These are phyloP conservation scores for Aptenodytes forsteri DNA, from an alignment of 2,113 vertebrate species.

Conservation along the genomic window DNA sequence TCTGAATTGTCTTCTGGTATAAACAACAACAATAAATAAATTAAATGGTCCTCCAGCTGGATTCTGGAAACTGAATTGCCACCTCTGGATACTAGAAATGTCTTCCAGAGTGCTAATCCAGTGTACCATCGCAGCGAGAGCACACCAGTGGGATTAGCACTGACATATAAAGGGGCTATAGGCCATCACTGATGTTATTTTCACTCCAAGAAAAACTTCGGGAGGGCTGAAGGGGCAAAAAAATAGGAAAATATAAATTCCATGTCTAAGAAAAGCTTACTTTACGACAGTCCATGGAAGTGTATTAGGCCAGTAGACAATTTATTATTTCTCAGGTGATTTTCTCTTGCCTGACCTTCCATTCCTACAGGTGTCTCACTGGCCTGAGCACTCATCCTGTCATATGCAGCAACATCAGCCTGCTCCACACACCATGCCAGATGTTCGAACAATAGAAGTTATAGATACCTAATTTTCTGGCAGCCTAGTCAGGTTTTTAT, in stretches of 20 bases:
- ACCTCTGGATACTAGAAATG: not conserved
- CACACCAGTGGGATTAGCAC: not conserved
- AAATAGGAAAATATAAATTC: not conserved
- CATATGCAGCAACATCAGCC: not conserved
- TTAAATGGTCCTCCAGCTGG: not conserved
- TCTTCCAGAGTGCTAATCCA: not conserved
- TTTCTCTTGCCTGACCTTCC: not conserved
- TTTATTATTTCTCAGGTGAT: not conserved
- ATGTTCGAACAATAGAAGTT: constrained; percentile 56
- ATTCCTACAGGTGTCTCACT: constrained; percentile 9
- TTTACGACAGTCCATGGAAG: not conserved
- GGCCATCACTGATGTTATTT: not conserved
- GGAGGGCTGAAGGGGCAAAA: not conserved
- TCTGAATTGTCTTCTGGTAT: not conserved
- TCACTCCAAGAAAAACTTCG: not conserved
- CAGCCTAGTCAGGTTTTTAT: constrained; percentile 63
- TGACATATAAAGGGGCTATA: not conserved
- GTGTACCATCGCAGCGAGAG: not conserved
- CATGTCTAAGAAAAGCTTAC: not conserved
- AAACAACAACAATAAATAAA: not conserved
- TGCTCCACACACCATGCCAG: constrained; percentile 17
- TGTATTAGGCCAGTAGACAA: not conserved
- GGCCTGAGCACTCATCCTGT: not conserved
- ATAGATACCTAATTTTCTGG: constrained; percentile 52
- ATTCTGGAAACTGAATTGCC: not conserved